Evolutionary conservation across 2,113 vertebrate species (phyloP), one percentile per base, ranked within the genome.

Genomic region (Piprites chloris): DNA sequence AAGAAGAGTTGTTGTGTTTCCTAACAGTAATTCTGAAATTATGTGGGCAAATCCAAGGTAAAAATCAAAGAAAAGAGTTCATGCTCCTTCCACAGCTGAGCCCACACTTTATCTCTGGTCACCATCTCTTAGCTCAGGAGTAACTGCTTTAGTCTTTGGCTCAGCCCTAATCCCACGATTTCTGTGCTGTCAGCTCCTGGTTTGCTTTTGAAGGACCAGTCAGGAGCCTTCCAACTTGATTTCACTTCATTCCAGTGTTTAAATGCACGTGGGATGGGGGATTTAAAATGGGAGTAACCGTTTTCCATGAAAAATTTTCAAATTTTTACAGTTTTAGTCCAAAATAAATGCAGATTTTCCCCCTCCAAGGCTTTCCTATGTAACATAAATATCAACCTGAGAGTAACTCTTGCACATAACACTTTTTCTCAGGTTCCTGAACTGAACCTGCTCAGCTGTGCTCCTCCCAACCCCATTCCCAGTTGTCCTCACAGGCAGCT

Each of bases 221-320:
- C 47, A 74, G 61, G 61, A 71, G 15, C 15, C 55, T 71, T 62
- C 39, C 78, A 67, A 33, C 28, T 50, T 59, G 9, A 37, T 90
- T 33, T 46, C 22, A 39, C 77, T 74, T 81, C 28, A 67, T 33
- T 58, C n/a, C 65, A 28, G 18, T 32, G 53, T 55, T 71, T 75
- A 79, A 55, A 65, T 1, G 0, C 5, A 12, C 3, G 6, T 8
- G 3, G 15, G 21, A 7, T 26, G 22, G 17, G 46, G 8, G 27
- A 68, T 61, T 17, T 49, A 28, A 89, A 66, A 65, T 20, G 7
- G 14, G 16, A 85, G 2, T 5, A 39, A 47, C 22, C 35, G 1
- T 12, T 62, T 67, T 74, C 69, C 23, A 33, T 8, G 6, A 46
- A 91, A 90, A 69, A 67, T 18, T 62, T 66, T 41, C 18, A 59